phyloP scores from a whole-genome alignment of 2,797 vertebrate genomes.

The Pipistrellus pygmaeus region DNA sequence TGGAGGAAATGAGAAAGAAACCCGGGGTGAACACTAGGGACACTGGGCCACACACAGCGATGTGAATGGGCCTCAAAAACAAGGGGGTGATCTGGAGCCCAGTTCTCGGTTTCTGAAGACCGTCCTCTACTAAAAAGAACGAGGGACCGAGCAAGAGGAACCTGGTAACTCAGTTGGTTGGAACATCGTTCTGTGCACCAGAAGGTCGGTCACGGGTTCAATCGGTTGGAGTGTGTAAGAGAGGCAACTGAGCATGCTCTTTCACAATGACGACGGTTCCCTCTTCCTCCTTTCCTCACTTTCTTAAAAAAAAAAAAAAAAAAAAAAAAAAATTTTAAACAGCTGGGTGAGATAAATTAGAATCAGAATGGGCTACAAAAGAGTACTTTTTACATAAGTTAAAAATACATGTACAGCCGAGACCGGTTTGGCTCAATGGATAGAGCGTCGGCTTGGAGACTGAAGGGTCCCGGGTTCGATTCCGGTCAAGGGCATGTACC shows the following conservation, averaged over 20 bases:
- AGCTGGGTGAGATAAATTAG: not conserved
- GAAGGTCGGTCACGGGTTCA: too few relatives aligned
- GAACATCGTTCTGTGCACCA: not conserved
- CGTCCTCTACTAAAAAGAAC: not conserved
- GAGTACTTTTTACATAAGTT: not conserved
- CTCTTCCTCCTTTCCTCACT: not conserved
- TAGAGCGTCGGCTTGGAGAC: too few relatives aligned
- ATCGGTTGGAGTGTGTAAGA: too few relatives aligned
- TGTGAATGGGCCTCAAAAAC: not conserved
- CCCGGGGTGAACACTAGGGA: not conserved
- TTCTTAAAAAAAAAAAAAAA: not conserved
- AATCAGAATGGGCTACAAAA: conserved; percentile 31
- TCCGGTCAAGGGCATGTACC: too few relatives aligned
- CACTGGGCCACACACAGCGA: not conserved
- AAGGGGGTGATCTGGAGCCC: not conserved
- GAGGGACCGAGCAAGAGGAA: not conserved
- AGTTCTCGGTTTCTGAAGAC: conserved; percentile 1
- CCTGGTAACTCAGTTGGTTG: not conserved
- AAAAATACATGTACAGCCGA: not conserved
- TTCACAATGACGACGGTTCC: not conserved
- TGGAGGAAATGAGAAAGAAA: not conserved
- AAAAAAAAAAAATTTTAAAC: not conserved
- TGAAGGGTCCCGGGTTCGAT: too few relatives aligned
- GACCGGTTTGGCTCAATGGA: too few relatives aligned
- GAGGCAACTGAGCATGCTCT: not conserved